Base-by-base conservation (phyloP, 2,797 vertebrate species). In the Pipistrellus nathusii region DNA sequence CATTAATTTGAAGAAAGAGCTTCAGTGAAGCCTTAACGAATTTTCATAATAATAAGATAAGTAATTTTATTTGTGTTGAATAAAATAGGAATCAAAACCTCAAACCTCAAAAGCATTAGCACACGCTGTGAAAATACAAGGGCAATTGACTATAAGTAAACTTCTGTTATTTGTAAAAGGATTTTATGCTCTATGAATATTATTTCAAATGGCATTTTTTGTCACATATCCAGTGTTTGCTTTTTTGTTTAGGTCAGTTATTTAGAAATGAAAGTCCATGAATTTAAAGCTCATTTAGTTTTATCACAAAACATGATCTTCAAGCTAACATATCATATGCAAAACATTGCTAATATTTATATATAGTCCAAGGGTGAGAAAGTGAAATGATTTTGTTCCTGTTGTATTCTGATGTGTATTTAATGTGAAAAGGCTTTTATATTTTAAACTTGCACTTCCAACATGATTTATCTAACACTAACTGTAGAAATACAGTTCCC, bases 381-480 rank as follows among this genome's bases (percentile, higher is more conserved):
- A 62, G 41, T 90, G 30, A 77, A 10, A 75, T 72, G 12, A 48
- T 66, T 81, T 94, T 57, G 75, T 68, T 95, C 32, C 10, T 69
- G 13, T 44, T 94, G 17, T 68, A 75, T 80, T 85, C 59, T 71
- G 14, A 53, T 76, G 20, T 88, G 64, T 57, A 91, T 94, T 94
- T 91, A 88, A 91, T 51, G 10, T 80, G 5, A 94, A 91, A 57
- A 38, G 6, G 1, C 10, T 62, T 75, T 94, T 80, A 75, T 51
- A 59, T 76, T 95, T 92, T 90, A 88, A 92, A 95, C 77, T 92
- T 73, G 9, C 27, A 38, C 46, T 62, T 77, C 46, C 55, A 21
- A 78, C 89, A 81, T 85, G n/a, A 92, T 51, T 95, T 87, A 77
- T 87, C 55, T 82, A 41, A 76, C 57, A 46, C 8, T 55, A 48